Conservation (phyloP, 2,113 vertebrate genomes). For the Xenopus laevis region DNA sequence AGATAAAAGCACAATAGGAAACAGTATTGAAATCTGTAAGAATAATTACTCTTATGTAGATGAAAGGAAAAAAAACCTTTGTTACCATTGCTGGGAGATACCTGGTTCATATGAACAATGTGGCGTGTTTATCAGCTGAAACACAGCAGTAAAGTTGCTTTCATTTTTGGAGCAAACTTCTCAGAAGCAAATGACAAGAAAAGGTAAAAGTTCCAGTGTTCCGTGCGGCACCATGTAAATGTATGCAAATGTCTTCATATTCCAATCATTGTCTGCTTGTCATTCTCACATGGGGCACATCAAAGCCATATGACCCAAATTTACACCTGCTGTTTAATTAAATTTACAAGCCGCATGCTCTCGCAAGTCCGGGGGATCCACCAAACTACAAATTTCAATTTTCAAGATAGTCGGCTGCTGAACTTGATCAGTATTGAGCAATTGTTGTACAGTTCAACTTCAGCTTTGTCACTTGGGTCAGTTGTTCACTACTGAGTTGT, state of each 20-base stretch:
- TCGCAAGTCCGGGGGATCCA: slow-evolving; percentile 89
- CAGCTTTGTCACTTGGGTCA: neutral
- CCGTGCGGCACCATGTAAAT: slow-evolving; percentile 83
- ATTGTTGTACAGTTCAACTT: slow-evolving; percentile 68
- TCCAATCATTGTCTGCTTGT: slow-evolving; percentile 98
- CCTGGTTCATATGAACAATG: slow-evolving; percentile 45
- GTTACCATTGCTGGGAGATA: slow-evolving; percentile 43
- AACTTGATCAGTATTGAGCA: slow-evolving; percentile 73
- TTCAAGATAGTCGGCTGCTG: slow-evolving; percentile 87
- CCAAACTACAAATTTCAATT: slow-evolving; percentile 90
- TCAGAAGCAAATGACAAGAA: slow-evolving; percentile 68
- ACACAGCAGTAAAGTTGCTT: slow-evolving; percentile 72
- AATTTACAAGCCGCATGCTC: slow-evolving; percentile 99
- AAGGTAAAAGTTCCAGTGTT: slow-evolving; percentile 72
- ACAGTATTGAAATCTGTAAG: too few species aligned
- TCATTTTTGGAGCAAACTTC: slow-evolving; percentile 75
- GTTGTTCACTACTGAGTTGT: neutral
- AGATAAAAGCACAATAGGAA: too few species aligned
- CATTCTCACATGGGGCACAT: slow-evolving; percentile 98
- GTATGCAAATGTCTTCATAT: slow-evolving; percentile 92
- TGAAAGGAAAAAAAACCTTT: slow-evolving; percentile 36
- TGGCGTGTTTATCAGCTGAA: slow-evolving; percentile 66
- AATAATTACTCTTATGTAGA: neutral
- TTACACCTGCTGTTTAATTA: slow-evolving; percentile 99
- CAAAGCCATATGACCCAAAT: slow-evolving; percentile 99